Evolutionary conservation across 2,113 vertebrate species (phyloP).

Genomic region (Pelusios castaneus): DNA sequence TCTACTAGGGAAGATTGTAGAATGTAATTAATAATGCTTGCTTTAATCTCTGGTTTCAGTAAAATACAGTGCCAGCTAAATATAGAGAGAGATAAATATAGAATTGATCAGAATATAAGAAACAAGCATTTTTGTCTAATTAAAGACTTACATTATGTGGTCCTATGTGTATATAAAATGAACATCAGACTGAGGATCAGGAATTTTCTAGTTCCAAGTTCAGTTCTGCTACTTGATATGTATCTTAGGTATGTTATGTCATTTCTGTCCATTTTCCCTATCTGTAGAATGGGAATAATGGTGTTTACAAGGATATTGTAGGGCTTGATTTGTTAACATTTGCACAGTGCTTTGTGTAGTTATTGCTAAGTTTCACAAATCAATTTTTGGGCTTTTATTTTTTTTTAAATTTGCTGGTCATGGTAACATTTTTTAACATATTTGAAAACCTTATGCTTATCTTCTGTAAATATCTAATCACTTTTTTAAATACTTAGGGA

Average conservation of each 20-base stretch:
- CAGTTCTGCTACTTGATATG: background rate
- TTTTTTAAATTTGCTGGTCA: background rate
- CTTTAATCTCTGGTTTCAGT: background rate
- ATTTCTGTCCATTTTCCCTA: background rate
- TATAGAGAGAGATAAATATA: background rate
- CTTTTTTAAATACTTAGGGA: fast-evolving
- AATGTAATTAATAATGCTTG: background rate
- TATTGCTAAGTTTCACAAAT: background rate
- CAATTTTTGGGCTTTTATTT: background rate
- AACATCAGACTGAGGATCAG: background rate
- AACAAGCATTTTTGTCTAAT: background rate
- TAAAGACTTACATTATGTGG: background rate
- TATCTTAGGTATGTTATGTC: background rate
- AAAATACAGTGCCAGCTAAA: background rate
- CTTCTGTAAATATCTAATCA: fast-evolving
- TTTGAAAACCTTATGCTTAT: fast-evolving
- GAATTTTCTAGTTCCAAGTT: background rate
- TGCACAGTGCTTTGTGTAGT: background rate
- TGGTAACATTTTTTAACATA: background rate
- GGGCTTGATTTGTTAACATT: background rate
- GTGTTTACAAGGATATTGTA: background rate
- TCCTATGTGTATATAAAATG: background rate
- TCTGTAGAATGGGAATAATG: background rate
- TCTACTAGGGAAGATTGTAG: background rate
- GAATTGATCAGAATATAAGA: background rate